These are phyloP conservation scores for Aricia agestis DNA, from an alignment of 1,140 invertebrate genomes.

Conservation along the genomic window DNA sequence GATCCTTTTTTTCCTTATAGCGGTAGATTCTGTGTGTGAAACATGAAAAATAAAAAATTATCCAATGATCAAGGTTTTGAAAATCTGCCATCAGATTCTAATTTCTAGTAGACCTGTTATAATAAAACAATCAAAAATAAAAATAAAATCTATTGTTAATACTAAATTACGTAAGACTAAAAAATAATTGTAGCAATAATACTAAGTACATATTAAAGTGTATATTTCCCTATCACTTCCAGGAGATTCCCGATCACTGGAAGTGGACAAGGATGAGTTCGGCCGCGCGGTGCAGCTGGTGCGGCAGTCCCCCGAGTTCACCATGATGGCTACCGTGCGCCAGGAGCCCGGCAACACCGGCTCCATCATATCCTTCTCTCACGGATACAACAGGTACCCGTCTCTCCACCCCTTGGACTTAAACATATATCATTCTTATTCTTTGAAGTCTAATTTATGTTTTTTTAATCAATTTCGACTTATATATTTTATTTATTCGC, in stretches of 20 bases:
- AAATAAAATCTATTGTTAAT: too few relatives aligned
- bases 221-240: constrained; percentile 15
- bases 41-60: too few relatives aligned
- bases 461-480: neutral
- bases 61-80: too few relatives aligned
- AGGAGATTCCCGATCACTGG: constrained; percentile 86
- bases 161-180: too few relatives aligned
- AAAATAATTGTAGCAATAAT: too few relatives aligned
- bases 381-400: constrained; percentile 82
- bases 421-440: neutral
- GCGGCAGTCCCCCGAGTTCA: constrained; percentile 85
- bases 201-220: too few relatives aligned
- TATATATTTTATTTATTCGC: neutral
- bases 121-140: too few relatives aligned
- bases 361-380: constrained; percentile 88
- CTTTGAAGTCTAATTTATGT: neutral
- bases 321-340: constrained; percentile 83
- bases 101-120: too few relatives aligned
- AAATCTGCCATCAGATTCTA: too few relatives aligned
- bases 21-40: too few relatives aligned
- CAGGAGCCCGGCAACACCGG: constrained; percentile 89
- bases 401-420: too few relatives aligned
- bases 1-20: too few relatives aligned
- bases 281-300: constrained; percentile 81
- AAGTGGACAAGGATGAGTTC: constrained; percentile 81